Evolutionary conservation across 2,113 vertebrate genomes (phyloP).

Genomic region (Stictonetta naevosa): DNA sequence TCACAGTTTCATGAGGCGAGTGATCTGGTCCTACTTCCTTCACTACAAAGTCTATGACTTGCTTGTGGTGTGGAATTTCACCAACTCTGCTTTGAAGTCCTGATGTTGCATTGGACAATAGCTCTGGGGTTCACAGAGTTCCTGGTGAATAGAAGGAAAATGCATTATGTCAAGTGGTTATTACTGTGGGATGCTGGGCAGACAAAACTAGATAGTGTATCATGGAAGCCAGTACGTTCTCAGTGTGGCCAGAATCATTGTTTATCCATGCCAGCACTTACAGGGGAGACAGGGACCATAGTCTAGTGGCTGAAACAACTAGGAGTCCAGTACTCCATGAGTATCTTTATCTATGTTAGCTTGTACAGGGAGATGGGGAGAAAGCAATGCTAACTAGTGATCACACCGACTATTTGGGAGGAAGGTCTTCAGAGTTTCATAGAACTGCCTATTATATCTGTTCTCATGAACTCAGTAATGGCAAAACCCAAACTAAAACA

Average conservation of each 20-base stretch:
- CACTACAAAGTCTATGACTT: slow-evolving; percentile 54
- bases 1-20: slow-evolving; percentile 51
- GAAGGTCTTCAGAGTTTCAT: not conserved
- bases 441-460: not conserved
- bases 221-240: not conserved
- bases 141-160: slow-evolving; percentile 41
- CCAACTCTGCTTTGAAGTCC: slow-evolving; percentile 79
- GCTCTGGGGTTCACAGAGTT: slow-evolving; percentile 74
- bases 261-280: not conserved
- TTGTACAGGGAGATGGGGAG: not conserved
- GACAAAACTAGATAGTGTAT: not conserved
- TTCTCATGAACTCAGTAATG: not conserved
- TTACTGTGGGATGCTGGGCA: not conserved
- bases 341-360: not conserved
- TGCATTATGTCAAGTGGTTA: not conserved
- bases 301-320: not conserved
- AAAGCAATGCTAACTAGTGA: not conserved
- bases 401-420: not conserved
- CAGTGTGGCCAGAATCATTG: not conserved
- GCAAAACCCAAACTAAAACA: not conserved
- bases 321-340: not conserved
- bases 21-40: slow-evolving; percentile 52
- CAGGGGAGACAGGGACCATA: not conserved
- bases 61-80: slow-evolving; percentile 62
- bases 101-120: slow-evolving; percentile 77